phyloP scores from a whole-genome alignment of 2,888 invertebrate species.

The Eilema sororculum region DNA sequence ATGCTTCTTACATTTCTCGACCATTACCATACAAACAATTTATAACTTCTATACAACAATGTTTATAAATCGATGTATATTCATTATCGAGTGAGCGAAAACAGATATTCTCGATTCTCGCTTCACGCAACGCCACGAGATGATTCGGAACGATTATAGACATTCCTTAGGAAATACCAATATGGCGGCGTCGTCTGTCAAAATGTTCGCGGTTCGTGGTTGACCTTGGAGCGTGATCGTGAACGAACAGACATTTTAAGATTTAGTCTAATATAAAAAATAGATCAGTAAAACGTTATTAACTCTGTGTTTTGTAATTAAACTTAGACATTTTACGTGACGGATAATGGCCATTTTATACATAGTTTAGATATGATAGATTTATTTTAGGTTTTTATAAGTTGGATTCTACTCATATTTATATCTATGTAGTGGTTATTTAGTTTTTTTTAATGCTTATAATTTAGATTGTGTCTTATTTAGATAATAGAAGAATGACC shows the following conservation, averaged over 20 bases:
- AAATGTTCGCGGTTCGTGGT: slow-evolving; percentile 48
- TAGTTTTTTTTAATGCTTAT: slow-evolving; percentile 46
- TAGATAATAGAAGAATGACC: slow-evolving; percentile 10
- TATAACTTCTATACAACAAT: neutral
- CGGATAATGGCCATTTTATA: slow-evolving; percentile 15
- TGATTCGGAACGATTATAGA: slow-evolving; percentile 20
- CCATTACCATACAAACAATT: slow-evolving; percentile 15
- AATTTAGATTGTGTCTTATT: slow-evolving; percentile 19
- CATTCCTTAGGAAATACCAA: slow-evolving; percentile 61
- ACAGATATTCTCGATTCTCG: slow-evolving; percentile 54
- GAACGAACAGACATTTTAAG: slow-evolving; percentile 56
- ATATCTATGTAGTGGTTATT: slow-evolving; percentile 49
- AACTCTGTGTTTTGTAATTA: slow-evolving; percentile 70
- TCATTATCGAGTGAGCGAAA: slow-evolving; percentile 56
- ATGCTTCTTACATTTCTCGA: slow-evolving; percentile 17
- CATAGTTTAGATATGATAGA: slow-evolving; percentile 40
- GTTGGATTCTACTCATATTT: slow-evolving; percentile 29
- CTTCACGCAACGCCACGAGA: slow-evolving; percentile 40
- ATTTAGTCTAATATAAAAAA: slow-evolving; percentile 55
- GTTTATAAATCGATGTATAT: slow-evolving; percentile 49
- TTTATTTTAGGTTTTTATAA: slow-evolving; percentile 3
- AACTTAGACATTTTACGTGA: slow-evolving; percentile 16
- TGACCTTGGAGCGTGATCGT: slow-evolving; percentile 68
- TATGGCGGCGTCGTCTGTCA: slow-evolving; percentile 51
- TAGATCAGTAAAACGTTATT: slow-evolving; percentile 54